A percentile compares a stretch with the other conserved stretches of the same genome.
These are phyloP conservation scores for Zaprionus inermis DNA, from an alignment of 1,140 invertebrate species.

Conservation along the genomic window DNA sequence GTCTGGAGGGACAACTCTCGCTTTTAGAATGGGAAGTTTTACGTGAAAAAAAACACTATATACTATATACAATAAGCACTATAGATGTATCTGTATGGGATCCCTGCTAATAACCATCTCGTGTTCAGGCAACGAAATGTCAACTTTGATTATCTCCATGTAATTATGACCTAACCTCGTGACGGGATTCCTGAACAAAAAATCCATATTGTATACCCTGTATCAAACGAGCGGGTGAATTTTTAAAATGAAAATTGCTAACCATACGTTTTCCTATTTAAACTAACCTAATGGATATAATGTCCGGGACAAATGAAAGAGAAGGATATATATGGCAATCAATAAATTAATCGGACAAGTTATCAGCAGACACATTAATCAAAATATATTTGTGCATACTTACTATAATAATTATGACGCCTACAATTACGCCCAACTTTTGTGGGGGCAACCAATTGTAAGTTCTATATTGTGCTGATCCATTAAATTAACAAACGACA, in stretches of 20 bases:
- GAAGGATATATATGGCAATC: not conserved
- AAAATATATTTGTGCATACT: constrained; percentile 51
- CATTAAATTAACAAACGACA: constrained; percentile 52
- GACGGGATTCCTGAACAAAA: constrained; percentile 55
- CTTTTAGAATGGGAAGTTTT: constrained; percentile 55
- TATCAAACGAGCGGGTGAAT: constrained; percentile 19
- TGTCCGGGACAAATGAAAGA: not conserved
- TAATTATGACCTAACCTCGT: constrained; percentile 72
- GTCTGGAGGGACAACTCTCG: constrained; percentile 43
- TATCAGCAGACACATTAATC: constrained; percentile 66
- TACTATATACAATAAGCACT: not conserved
- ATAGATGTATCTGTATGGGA: constrained; percentile 19
- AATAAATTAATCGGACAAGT: constrained; percentile 46
- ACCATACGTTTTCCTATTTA: not conserved
- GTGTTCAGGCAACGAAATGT: constrained; percentile 72
- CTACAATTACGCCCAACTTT: constrained; percentile 27
- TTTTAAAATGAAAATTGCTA: constrained; percentile 49
- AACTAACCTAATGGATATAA: constrained; percentile 6
- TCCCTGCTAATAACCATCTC: constrained; percentile 31
- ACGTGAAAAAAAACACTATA: not conserved
- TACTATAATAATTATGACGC: constrained; percentile 67
- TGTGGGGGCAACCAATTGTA: constrained; percentile 19
- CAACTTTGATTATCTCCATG: constrained; percentile 65
- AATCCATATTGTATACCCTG: constrained; percentile 57
- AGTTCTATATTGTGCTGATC: constrained; percentile 1